Percentiles rank a stretch among this genome's conserved stretches.
These are phyloP conservation scores for Diabrotica balteata DNA, from an alignment of 2,888 invertebrate species.

Conservation along the genomic window DNA sequence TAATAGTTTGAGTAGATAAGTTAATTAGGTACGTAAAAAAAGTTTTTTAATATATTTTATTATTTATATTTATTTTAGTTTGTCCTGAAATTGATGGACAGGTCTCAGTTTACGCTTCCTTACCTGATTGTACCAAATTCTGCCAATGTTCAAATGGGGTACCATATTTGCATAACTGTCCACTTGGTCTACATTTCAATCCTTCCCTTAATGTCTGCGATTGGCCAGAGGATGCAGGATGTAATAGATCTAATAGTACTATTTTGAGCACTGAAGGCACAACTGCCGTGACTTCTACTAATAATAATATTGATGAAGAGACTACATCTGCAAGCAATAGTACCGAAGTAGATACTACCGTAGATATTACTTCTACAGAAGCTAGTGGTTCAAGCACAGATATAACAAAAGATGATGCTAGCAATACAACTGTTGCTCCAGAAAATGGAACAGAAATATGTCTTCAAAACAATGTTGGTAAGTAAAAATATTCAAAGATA, in stretches of 20 bases:
- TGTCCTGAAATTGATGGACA: slow-evolving; percentile 7
- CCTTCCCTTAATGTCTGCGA: slow-evolving; percentile 21
- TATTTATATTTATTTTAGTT: background rate
- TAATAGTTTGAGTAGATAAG: too few relatives aligned
- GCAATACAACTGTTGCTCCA: background rate
- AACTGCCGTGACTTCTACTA: too few relatives aligned
- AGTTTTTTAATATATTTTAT: too few relatives aligned
- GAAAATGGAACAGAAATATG: background rate
- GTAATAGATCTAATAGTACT: background rate
- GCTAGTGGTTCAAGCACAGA: background rate
- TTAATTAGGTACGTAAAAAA: too few relatives aligned
- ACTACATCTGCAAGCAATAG: too few relatives aligned
- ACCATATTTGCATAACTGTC: slow-evolving; percentile 12
- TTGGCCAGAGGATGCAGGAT: slow-evolving; percentile 20
- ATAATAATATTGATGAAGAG: too few relatives aligned
- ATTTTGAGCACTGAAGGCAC: too few relatives aligned
- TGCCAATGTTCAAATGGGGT: slow-evolving; percentile 30
- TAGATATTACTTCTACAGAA: background rate
- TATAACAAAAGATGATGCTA: background rate
- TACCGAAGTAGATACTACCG: background rate
- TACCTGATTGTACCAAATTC: slow-evolving; percentile 25
- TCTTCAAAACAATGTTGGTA: background rate
- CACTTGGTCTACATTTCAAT: slow-evolving; percentile 21
- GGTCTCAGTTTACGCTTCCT: slow-evolving; percentile 1
- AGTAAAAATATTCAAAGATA: background rate